Evolutionary conservation across 2,797 vertebrate genomes (phyloP).

Genomic region (Simalia tracyae): DNA sequence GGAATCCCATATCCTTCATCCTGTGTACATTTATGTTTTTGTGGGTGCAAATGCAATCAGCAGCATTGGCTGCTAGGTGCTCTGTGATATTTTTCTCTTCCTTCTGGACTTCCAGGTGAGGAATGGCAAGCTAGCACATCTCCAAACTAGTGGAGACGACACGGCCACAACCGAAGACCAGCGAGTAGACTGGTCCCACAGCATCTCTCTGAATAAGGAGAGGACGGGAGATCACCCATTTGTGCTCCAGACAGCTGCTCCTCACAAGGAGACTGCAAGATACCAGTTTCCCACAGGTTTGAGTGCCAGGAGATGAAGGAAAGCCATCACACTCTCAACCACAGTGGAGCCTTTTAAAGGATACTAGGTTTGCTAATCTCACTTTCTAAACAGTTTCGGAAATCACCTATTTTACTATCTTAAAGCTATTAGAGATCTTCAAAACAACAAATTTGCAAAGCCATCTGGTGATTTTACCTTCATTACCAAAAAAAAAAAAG

Average conservation of each 20-base stretch:
- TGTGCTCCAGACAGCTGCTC: background rate
- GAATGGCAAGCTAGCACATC: background rate
- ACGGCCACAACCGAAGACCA: background rate
- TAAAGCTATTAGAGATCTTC: background rate
- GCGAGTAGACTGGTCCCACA: background rate
- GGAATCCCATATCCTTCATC: background rate
- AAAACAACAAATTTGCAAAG: background rate
- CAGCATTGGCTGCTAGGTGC: background rate
- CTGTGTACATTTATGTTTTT: background rate
- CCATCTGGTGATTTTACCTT: background rate
- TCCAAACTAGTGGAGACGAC: background rate
- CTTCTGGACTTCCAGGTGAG: background rate
- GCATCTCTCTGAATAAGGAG: background rate
- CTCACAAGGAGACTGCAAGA: background rate
- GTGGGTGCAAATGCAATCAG: background rate
- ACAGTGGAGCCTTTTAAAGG: background rate
- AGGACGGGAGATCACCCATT: background rate
- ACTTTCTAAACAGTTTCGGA: background rate
- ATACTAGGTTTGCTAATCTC: background rate
- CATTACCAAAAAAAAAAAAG: background rate
- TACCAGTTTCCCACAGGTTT: background rate
- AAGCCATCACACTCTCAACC: background rate
- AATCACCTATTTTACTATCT: background rate
- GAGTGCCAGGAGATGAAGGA: background rate
- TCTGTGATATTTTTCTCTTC: background rate